Percentiles rank a stretch among this genome's conserved stretches.
Evolutionary conservation across 1,140 invertebrate genomes (phyloP).

Genomic region (Nomia melanderi): DNA sequence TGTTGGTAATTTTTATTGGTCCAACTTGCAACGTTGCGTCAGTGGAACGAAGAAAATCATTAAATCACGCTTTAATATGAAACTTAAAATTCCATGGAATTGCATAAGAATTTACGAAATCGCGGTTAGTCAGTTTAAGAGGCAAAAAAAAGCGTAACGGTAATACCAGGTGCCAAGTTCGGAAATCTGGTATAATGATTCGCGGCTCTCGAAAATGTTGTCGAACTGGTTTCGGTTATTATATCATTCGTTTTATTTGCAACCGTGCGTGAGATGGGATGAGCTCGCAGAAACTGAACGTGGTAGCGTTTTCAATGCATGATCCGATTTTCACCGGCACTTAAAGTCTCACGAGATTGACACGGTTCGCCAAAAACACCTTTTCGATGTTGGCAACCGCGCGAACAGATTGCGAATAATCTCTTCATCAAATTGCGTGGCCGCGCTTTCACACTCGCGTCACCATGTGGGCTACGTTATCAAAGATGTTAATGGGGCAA

Average conservation of each 20-base stretch:
- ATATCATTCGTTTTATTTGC: not conserved
- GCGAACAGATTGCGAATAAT: not conserved
- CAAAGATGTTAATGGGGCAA: not conserved
- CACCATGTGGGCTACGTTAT: not conserved
- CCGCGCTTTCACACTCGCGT: too few relatives aligned
- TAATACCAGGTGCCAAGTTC: not conserved
- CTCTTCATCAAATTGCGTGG: not conserved
- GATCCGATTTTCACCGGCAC: not conserved
- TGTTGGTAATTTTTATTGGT: not conserved
- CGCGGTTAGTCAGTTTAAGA: not conserved
- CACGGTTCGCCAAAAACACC: not conserved
- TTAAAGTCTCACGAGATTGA: not conserved
- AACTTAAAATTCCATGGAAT: not conserved
- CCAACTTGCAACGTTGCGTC: not conserved
- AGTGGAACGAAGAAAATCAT: not conserved
- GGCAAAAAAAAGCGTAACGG: too few relatives aligned
- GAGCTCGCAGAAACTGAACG: not conserved
- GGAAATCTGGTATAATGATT: not conserved
- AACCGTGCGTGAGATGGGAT: not conserved
- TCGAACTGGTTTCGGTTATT: constrained; percentile 14
- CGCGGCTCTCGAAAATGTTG: not conserved
- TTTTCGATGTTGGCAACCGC: not conserved
- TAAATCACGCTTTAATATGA: not conserved
- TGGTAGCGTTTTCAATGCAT: not conserved
- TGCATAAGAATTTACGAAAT: not conserved